phyloP scores from a whole-genome alignment of 2,797 vertebrate genomes.

The Alosa sapidissima region DNA sequence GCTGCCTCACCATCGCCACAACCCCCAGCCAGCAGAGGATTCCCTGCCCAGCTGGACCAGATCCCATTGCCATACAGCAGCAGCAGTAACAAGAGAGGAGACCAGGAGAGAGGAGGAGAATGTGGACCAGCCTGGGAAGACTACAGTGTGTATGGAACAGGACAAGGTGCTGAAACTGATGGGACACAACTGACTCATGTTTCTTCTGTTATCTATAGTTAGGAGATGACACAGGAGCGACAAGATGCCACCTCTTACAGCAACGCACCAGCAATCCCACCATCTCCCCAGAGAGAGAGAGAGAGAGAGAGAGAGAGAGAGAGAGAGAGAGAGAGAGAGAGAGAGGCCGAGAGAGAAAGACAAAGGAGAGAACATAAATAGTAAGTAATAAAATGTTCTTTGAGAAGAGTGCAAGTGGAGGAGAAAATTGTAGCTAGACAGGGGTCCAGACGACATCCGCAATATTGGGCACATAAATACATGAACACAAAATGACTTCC shows the following conservation, averaged over 20 bases:
- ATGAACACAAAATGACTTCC: neutral
- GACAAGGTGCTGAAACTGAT: neutral
- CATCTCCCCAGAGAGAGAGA: neutral
- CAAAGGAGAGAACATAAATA: neutral
- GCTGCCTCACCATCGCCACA: neutral
- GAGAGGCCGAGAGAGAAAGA: neutral
- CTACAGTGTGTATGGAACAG: neutral
- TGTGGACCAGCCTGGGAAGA: neutral
- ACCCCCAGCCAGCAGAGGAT: neutral
- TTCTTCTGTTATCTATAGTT: neutral
- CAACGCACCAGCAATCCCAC: neutral
- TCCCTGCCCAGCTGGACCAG: slow-evolving; percentile 19
- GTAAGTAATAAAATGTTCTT: neutral
- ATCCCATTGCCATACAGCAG: neutral
- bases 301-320: neutral
- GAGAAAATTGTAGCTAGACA: neutral
- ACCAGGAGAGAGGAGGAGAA: neutral
- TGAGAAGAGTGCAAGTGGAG: neutral
- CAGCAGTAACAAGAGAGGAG: neutral
- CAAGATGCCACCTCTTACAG: neutral
- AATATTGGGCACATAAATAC: neutral
- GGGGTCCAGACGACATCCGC: neutral
- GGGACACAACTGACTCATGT: neutral
- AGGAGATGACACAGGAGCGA: neutral
- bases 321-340: neutral